These are phyloP conservation scores for Megathymus violae DNA, from an alignment of 1,140 invertebrate genomes.

Conservation along the genomic window DNA sequence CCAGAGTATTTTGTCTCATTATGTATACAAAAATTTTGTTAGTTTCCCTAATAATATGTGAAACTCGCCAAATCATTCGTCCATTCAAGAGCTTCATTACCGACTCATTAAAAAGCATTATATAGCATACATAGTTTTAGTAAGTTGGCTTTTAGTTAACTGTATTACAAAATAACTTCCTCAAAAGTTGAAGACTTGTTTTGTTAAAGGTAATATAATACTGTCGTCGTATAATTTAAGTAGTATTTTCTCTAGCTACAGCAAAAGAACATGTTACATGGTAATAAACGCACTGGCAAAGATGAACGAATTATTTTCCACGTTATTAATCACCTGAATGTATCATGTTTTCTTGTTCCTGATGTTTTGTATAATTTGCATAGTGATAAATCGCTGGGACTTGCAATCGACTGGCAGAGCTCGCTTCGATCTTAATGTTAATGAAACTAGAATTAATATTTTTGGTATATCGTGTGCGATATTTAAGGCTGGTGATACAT, in stretches of 20 bases:
- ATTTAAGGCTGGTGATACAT: constrained; percentile 77
- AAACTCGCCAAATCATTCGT: constrained; percentile 21
- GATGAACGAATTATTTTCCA: too few relatives aligned
- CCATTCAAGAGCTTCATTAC: constrained; percentile 25
- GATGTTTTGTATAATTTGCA: constrained; percentile 4
- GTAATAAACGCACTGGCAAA: too few relatives aligned
- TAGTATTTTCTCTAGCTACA: constrained; percentile 11
- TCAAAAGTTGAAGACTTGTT: constrained; percentile 18
- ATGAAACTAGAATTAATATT: constrained; percentile 55
- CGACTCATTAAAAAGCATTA: constrained; percentile 13
- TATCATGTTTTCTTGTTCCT: constrained; percentile 20
- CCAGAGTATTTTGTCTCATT: constrained; percentile 13
- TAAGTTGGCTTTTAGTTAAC: constrained; percentile 12
- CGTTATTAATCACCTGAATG: too few relatives aligned
- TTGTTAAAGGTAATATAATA: constrained; percentile 15
- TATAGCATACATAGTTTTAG: constrained; percentile 15
- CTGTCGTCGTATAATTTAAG: constrained; percentile 9
- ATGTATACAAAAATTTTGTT: constrained; percentile 25
- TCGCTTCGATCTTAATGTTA: constrained; percentile 44
- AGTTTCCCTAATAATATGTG: constrained; percentile 7
- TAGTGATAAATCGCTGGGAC: constrained; percentile 19
- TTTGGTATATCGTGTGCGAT: constrained; percentile 59
- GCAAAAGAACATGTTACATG: constrained; percentile 14
- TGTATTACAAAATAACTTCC: constrained; percentile 11
- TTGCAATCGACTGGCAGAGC: constrained; percentile 34